These are phyloP conservation scores for Lymantria monacha DNA, from an alignment of 2,888 invertebrate genomes.

Conservation along the genomic window DNA sequence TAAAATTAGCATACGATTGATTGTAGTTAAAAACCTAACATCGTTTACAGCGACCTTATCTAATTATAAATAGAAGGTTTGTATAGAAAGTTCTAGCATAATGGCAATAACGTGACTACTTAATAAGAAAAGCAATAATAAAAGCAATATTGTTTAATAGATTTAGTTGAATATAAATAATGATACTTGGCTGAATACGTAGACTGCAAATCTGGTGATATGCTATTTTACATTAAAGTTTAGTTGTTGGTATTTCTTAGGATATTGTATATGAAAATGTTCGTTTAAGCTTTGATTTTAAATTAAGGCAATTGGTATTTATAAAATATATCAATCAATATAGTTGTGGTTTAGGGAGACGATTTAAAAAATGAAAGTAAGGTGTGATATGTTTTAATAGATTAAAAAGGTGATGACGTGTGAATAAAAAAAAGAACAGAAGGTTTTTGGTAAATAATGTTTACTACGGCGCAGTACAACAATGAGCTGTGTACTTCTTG, in stretches of 20 bases:
- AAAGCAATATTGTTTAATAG: constrained; percentile 55
- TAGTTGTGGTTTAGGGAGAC: constrained; percentile 22
- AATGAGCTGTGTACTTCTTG: no score
- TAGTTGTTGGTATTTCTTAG: constrained; percentile 48
- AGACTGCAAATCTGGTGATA: constrained; percentile 69
- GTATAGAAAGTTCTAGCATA: constrained; percentile 25
- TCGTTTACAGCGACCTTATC: constrained; percentile 25
- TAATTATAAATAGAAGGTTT: no score
- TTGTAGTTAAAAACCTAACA: constrained; percentile 13
- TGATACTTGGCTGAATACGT: constrained; percentile 53
- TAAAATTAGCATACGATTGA: no score
- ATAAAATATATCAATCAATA: constrained; percentile 18
- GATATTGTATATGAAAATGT: constrained; percentile 22
- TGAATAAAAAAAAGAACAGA: no score
- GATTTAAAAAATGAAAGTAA: constrained; percentile 10
- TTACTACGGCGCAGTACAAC: no score
- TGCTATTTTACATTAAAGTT: constrained; percentile 45
- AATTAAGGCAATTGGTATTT: constrained; percentile 28
- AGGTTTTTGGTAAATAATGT: no score
- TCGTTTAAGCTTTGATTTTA: constrained; percentile 16
- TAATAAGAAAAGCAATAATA: constrained; percentile 55
- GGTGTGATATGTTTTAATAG: background rate
- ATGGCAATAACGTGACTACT: constrained; percentile 39
- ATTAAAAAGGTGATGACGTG: background rate
- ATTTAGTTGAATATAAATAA: constrained; percentile 46